These are phyloP conservation scores for Cephalopachus bancanus DNA, from an alignment of 2,797 vertebrate species.

Conservation along the genomic window DNA sequence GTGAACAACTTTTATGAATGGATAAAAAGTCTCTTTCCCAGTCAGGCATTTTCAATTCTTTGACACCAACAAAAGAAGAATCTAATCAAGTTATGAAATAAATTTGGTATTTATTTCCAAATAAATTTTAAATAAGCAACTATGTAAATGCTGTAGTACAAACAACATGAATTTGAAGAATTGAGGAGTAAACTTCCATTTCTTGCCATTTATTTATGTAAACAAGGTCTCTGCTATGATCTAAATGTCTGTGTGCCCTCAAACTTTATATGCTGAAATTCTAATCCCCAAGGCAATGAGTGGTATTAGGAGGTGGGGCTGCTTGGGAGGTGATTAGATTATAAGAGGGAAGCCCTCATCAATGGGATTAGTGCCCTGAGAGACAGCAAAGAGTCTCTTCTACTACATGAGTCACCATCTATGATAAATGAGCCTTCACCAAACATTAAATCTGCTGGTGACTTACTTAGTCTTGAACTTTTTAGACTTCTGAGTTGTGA, in stretches of 20 bases:
- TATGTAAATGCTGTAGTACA: background rate
- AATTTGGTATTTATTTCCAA: background rate
- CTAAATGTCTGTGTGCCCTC: background rate
- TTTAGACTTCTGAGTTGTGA: background rate
- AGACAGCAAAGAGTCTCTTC: background rate
- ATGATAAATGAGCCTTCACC: background rate
- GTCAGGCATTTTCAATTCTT: background rate
- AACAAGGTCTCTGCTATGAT: background rate
- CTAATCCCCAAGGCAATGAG: too few relatives aligned
- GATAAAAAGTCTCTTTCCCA: background rate
- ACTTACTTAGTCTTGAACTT: background rate
- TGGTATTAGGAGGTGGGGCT: too few relatives aligned
- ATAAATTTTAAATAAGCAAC: background rate
- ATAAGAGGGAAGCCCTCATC: too few relatives aligned
- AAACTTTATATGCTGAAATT: too few relatives aligned
- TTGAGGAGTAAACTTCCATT: background rate
- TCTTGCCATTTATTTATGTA: background rate
- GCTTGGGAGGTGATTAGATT: too few relatives aligned
- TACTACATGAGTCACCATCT: background rate
- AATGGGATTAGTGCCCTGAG: background rate
- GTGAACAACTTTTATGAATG: background rate
- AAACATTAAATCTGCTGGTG: background rate
- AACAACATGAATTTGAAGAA: background rate
- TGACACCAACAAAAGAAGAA: background rate
- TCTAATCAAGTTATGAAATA: background rate